Conservation (phyloP, 64 coral and sea anemone species). For the Hydrozoanthus tunicans region DNA sequence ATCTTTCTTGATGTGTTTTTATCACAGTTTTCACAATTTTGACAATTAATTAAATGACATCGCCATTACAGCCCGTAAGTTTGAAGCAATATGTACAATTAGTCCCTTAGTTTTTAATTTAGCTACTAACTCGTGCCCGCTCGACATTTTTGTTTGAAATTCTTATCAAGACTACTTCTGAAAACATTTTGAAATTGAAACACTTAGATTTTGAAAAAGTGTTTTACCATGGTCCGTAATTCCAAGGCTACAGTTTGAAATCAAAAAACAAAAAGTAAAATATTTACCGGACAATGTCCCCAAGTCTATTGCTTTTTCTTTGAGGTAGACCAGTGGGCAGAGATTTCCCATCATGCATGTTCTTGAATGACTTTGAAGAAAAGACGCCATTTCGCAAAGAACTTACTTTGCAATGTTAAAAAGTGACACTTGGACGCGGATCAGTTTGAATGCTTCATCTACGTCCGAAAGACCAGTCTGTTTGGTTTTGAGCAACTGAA, state of each 20-base stretch:
- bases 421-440: neutral
- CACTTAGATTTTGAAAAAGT: neutral
- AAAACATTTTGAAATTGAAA: constrained; percentile 1
- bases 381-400: constrained; percentile 42
- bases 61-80: constrained; percentile 36
- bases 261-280: constrained; percentile 34
- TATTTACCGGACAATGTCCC: constrained; percentile 66
- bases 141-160: constrained; percentile 21
- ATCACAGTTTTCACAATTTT: constrained; percentile 60
- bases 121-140: neutral
- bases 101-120: constrained; percentile 23
- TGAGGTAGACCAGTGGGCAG: constrained; percentile 54
- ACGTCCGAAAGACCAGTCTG: neutral
- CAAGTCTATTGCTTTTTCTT: constrained; percentile 27
- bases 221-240: neutral
- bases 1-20: constrained; percentile 30
- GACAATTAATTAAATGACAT: constrained; percentile 57
- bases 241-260: neutral
- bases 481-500: constrained; percentile 25
- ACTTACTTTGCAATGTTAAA: neutral
- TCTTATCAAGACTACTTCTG: constrained; percentile 4
- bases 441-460: neutral
- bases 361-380: constrained; percentile 49
- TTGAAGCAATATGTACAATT: constrained; percentile 31
- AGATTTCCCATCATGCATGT: constrained; percentile 78